Evolutionary conservation across 2,797 vertebrate species (phyloP).

Genomic region (Sebastes cheni): DNA sequence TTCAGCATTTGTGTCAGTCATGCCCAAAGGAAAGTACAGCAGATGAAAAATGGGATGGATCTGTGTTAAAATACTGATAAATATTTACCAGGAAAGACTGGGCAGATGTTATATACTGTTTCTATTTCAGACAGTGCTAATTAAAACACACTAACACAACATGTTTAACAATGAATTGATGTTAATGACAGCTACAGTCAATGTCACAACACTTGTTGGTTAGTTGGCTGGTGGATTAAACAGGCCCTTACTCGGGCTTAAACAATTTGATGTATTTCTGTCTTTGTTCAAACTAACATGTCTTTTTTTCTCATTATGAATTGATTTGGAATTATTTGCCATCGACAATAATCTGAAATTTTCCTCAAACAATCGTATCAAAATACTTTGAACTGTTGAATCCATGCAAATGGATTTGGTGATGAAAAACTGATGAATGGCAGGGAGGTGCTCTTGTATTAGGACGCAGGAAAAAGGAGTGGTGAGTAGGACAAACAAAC

Average conservation of each 20-base stretch:
- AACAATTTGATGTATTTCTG: background rate
- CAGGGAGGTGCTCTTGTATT: constrained; percentile 22
- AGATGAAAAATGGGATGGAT: background rate
- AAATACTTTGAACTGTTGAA: constrained; percentile 6
- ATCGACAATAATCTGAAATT: background rate
- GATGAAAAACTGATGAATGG: constrained; percentile 22
- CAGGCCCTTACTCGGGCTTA: background rate
- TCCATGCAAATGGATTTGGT: background rate
- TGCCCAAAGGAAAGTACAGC: background rate
- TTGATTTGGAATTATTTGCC: background rate
- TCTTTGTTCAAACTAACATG: background rate
- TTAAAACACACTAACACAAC: background rate
- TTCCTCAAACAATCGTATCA: background rate
- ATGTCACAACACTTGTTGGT: background rate
- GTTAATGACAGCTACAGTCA: constrained; percentile 21
- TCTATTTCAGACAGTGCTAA: background rate
- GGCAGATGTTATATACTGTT: background rate
- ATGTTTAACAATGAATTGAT: background rate
- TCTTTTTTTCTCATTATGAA: background rate
- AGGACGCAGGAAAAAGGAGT: background rate
- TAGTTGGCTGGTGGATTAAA: constrained; percentile 16
- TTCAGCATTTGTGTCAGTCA: constrained; percentile 13
- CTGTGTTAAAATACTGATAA: background rate
- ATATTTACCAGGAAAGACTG: background rate
- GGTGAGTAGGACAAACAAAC: constrained; percentile 32